phyloP scores from a whole-genome alignment of 53 echinoderm and acorn worm genomes.

The Crossaster papposus region DNA sequence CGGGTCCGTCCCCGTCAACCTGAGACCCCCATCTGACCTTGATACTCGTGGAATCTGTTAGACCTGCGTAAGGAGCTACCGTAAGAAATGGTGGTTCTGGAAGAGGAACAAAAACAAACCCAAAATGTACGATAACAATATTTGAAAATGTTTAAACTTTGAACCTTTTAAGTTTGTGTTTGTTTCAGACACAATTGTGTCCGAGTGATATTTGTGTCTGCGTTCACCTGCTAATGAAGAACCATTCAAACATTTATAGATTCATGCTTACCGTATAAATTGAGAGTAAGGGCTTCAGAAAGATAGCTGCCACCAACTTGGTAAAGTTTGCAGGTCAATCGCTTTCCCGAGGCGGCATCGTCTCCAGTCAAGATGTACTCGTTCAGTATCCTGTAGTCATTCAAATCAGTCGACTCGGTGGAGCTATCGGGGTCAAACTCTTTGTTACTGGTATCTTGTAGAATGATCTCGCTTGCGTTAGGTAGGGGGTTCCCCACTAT shows the following conservation, averaged over 20 bases:
- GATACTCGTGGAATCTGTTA: neutral
- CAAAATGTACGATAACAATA: too few relatives aligned
- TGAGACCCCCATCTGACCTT: constrained; percentile 41
- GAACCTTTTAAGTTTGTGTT: too few relatives aligned
- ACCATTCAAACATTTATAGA: too few relatives aligned
- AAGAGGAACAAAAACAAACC: too few relatives aligned
- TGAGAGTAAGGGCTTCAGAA: neutral
- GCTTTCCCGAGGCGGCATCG: neutral
- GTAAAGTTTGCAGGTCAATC: constrained; percentile 4
- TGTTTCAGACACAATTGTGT: too few relatives aligned
- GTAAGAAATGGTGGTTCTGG: constrained; percentile 41
- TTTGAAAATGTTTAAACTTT: too few relatives aligned
- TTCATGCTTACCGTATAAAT: constrained; percentile 20
- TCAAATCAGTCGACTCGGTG: neutral
- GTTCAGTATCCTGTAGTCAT: constrained; percentile 36
- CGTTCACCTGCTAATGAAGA: too few relatives aligned
- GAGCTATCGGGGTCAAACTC: neutral
- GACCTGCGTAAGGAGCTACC: constrained; percentile 12
- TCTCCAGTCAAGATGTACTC: constrained; percentile 10
- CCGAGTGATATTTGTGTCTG: too few relatives aligned
- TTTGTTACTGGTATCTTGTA: neutral
- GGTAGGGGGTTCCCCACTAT: constrained; percentile 47
- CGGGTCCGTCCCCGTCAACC: constrained; percentile 45
- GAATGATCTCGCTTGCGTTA: neutral
- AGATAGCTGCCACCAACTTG: neutral